phyloP scores from a whole-genome alignment of 2,797 vertebrate species.

The Myripristis jacobus region DNA sequence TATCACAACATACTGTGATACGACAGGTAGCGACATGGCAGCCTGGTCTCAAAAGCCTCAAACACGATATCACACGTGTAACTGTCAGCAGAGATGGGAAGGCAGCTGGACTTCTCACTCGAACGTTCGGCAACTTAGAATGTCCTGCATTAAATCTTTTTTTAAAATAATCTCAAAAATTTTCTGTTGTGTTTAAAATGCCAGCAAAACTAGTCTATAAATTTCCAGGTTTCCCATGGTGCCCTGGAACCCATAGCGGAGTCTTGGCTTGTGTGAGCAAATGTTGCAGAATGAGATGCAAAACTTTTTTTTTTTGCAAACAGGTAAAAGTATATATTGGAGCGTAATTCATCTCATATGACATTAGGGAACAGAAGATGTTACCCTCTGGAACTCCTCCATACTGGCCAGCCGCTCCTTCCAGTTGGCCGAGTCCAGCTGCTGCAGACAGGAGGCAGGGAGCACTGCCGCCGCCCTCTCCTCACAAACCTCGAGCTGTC shows the following conservation, averaged over 20 bases:
- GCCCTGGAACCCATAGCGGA: too few relatives aligned
- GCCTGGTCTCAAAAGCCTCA: background rate
- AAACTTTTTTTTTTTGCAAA: background rate
- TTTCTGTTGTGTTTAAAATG: too few relatives aligned
- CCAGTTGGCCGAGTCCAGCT: constrained; percentile 95
- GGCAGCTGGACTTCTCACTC: too few relatives aligned
- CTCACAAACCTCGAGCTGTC: constrained; percentile 92
- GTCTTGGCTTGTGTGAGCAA: too few relatives aligned
- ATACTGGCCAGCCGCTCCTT: constrained; percentile 98
- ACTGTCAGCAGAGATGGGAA: too few relatives aligned
- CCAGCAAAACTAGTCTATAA: too few relatives aligned
- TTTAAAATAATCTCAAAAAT: too few relatives aligned
- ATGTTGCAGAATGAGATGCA: background rate
- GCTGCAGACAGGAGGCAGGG: constrained; percentile 91
- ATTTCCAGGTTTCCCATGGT: too few relatives aligned
- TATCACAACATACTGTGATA: background rate
- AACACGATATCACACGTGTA: too few relatives aligned
- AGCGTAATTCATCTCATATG: background rate
- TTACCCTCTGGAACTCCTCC: constrained; percentile 98
- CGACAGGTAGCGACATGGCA: background rate
- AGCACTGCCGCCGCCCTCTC: constrained; percentile 93
- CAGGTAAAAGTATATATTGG: background rate
- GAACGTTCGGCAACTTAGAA: too few relatives aligned
- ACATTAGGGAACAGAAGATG: background rate
- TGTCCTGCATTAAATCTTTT: too few relatives aligned